Conservation (phyloP, 2,113 vertebrate genomes). For the Myrmecobius fasciatus region DNA sequence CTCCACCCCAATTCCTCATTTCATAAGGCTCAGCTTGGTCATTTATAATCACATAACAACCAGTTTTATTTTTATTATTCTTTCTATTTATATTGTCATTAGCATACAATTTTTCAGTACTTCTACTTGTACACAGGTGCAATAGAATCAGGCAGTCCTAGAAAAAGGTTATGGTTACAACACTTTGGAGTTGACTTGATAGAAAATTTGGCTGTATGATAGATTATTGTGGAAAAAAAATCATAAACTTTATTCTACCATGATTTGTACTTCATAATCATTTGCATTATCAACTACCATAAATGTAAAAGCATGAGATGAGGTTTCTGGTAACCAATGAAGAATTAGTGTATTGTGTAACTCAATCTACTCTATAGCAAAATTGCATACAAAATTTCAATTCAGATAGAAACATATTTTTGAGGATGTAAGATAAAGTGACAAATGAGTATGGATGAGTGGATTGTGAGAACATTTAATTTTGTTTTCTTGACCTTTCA, state of each 20-base stretch:
- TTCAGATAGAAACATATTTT: background rate
- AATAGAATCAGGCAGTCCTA: background rate
- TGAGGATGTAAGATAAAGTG: background rate
- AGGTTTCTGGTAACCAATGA: background rate
- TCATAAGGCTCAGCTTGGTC: background rate
- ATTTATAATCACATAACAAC: background rate
- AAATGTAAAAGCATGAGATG: background rate
- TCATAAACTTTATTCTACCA: background rate
- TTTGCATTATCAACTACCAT: background rate
- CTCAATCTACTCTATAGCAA: background rate
- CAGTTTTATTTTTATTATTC: background rate
- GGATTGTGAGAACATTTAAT: background rate
- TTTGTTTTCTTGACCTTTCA: background rate
- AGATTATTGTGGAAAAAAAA: background rate
- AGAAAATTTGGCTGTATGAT: background rate
- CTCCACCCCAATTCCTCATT: background rate
- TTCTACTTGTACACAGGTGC: background rate
- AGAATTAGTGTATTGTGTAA: no score
- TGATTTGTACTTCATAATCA: background rate
- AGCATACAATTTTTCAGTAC: background rate
- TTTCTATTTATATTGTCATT: background rate
- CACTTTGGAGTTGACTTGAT: background rate
- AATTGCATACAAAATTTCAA: background rate
- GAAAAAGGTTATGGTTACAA: background rate
- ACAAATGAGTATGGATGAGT: background rate